Conservation (phyloP, 2,113 vertebrate species). For the Cricetomys ansorgei region DNA sequence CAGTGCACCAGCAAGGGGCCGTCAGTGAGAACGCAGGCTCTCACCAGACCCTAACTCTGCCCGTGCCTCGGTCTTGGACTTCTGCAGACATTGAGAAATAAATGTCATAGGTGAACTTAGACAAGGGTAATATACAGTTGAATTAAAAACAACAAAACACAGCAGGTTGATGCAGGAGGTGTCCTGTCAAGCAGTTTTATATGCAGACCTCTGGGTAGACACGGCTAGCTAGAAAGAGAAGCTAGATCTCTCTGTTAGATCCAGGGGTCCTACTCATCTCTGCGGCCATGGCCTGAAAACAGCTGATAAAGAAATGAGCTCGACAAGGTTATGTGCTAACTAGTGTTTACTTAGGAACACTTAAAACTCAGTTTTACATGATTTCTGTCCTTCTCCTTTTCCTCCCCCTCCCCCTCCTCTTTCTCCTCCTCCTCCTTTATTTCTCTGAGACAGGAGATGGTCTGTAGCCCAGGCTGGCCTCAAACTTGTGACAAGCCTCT, state of each 20-base stretch:
- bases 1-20: neutral
- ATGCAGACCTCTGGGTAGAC: neutral
- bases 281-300: neutral
- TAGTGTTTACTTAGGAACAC: neutral
- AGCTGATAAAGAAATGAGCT: neutral
- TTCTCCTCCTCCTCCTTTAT: neutral
- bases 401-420: neutral
- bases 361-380: neutral
- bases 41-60: neutral
- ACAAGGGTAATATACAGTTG: neutral
- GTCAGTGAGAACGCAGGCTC: neutral
- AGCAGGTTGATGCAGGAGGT: neutral
- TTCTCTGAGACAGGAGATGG: neutral
- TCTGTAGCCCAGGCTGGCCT: neutral
- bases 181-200: neutral
- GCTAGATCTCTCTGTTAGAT: neutral
- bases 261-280: neutral
- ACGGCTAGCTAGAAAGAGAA: neutral
- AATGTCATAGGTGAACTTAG: too few species aligned
- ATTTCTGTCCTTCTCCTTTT: neutral
- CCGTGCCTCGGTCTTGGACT: neutral
- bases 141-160: neutral
- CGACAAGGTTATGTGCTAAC: neutral
- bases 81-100: neutral
- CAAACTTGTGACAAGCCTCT: too few species aligned